A percentile compares a stretch with the other conserved stretches of the same genome.
Conservation (phyloP, 2,888 invertebrate genomes). For the Tachina lurida region DNA sequence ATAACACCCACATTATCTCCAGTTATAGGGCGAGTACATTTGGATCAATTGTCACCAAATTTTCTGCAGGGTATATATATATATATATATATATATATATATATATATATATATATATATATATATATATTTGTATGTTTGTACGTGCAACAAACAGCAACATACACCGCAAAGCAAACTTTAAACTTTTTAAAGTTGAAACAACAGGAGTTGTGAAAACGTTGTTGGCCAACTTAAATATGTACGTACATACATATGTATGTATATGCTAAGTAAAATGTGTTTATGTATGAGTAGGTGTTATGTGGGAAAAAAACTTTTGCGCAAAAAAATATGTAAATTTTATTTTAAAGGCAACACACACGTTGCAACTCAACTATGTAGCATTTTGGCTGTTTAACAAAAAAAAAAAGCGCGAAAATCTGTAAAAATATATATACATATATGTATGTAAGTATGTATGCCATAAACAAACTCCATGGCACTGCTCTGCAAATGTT, state of each 20-base stretch:
- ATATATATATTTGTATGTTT: too few species aligned
- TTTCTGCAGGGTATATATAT: too few species aligned
- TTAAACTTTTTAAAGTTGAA: conserved; percentile 12
- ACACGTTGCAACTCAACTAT: conserved; percentile 40
- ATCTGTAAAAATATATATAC: conserved; percentile 52
- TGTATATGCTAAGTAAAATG: conserved; percentile 36
- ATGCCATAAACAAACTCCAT: conserved; percentile 20
- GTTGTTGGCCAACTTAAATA: conserved; percentile 41
- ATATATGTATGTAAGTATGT: conserved; percentile 9
- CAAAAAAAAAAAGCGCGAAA: conserved; percentile 50
- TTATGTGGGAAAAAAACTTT: background rate
- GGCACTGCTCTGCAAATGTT: conserved; percentile 20
- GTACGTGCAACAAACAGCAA: conserved; percentile 7
- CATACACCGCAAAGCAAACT: background rate
- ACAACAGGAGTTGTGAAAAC: conserved; percentile 37
- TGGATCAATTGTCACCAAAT: too few species aligned
- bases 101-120: background rate
- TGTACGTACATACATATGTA: too few species aligned
- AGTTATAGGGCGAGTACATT: too few species aligned
- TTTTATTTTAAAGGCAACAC: conserved; percentile 47
- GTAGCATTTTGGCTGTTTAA: conserved; percentile 36
- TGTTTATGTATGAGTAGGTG: conserved; percentile 2
- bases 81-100: too few species aligned
- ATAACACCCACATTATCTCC: too few species aligned
- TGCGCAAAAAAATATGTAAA: conserved; percentile 29